phyloP scores from a whole-genome alignment of 2,113 vertebrate genomes.

The Otolemur garnettii region DNA sequence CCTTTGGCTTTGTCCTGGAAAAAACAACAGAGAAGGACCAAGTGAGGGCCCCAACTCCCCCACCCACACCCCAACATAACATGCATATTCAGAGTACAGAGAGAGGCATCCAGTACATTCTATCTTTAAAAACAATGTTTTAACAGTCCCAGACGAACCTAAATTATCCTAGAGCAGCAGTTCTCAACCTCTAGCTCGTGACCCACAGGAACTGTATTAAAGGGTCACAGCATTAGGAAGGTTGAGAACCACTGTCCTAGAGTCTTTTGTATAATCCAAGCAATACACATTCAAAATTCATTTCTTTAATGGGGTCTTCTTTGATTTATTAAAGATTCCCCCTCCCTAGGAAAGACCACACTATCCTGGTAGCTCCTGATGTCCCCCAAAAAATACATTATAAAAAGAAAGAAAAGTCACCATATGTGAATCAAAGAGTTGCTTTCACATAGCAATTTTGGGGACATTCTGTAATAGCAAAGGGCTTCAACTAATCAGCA shows the following conservation, averaged over 20 bases:
- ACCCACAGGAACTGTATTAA: too few relatives aligned
- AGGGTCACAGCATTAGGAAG: too few relatives aligned
- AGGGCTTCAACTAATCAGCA: conserved; percentile 79
- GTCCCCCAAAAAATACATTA: conserved; percentile 51
- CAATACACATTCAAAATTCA: conserved; percentile 72
- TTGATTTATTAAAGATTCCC: conserved; percentile 68
- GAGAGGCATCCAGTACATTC: conserved; percentile 76
- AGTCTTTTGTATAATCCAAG: conserved; percentile 71
- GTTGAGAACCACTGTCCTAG: conserved; percentile 37
- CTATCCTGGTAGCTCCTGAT: conserved; percentile 29
- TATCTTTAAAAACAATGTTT: conserved; percentile 75
- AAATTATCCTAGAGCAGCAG: conserved; percentile 56
- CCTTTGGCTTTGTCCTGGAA: conserved; percentile 88
- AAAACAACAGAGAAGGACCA: conserved; percentile 87
- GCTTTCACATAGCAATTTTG: conserved; percentile 74
- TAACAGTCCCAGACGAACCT: conserved; percentile 77
- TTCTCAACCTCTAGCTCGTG: too few relatives aligned
- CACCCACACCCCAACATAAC: conserved; percentile 76
- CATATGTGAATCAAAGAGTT: conserved; percentile 73
- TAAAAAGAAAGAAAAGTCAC: conserved; percentile 74
- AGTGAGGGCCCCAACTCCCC: conserved; percentile 82
- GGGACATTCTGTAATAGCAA: conserved; percentile 73
- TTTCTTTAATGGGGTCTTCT: conserved; percentile 72
- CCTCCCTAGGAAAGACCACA: conserved; percentile 58
- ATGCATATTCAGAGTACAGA: conserved; percentile 77